Base-by-base conservation (phyloP, 2,797 vertebrate species). In the Coranthus polyacanthus region DNA sequence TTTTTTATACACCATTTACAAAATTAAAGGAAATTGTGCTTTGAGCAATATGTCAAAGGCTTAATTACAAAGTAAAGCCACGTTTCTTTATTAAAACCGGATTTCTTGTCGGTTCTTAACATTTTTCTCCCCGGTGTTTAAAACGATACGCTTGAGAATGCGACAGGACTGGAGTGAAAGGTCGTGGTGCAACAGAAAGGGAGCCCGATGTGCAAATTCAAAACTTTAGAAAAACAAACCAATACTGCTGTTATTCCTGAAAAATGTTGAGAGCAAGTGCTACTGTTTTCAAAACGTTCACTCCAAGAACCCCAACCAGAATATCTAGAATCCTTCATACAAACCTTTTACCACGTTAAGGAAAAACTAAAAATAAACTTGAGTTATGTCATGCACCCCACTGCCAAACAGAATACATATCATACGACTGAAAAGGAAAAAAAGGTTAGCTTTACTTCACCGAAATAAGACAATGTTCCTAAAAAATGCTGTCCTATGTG, bases 1-100 rank as follows among this genome's bases (percentile, higher is more conserved):
- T n/a, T n/a, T n/a, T n/a, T n/a, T n/a, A n/a, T n/a, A n/a, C 83
- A 83, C 24, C 53, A 75, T 83, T 83, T 92, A 90, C 77, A 91
- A 90, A 91, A 84, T 75, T 15, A 66, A 85, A 51, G 78, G 29
- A 59, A 71, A 24, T 70, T 15, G 24, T 66, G 65, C 61, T 79
- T 74, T 24, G 18, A 70, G 66, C 55, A 26, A 63, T 59, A 55
- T 53, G 29, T 54, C 12, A 57, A 58, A 75, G 42, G 52, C 13
- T 73, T 20, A 17, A 17, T 68, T 52, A 72, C 37, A 79, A 72
- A 82, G 66, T 46, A 60, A 62, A 43, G 61, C 46, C 13, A 20
- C 12, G 44, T 39, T 50, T 22, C 24, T 41, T 57, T 68, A 16
- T 1, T 29, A 29, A 29, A 29, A 29, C 5, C 5, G 6, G 26